Evolutionary conservation across 2,797 vertebrate genomes (phyloP).

Genomic region (Pseudopleuronectes americanus): DNA sequence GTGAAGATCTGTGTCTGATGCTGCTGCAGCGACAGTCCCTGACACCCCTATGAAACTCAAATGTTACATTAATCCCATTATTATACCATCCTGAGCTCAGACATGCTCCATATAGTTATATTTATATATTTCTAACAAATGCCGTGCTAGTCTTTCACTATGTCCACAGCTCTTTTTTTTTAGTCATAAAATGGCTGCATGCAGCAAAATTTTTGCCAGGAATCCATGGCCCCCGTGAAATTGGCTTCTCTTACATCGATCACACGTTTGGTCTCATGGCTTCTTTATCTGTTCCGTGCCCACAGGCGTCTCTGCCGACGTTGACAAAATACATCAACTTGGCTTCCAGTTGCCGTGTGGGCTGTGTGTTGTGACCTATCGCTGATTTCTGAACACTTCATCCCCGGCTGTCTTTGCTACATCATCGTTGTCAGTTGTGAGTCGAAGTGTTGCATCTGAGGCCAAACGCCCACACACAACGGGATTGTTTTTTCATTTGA

Average conservation of each 20-base stretch:
- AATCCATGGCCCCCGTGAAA: constrained; percentile 39
- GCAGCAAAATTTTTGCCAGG: constrained; percentile 25
- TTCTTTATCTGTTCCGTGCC: constrained; percentile 52
- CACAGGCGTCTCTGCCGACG: constrained; percentile 26
- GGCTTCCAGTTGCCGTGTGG: constrained; percentile 24
- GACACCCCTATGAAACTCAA: not conserved
- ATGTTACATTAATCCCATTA: constrained; percentile 1
- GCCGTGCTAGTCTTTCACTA: not conserved
- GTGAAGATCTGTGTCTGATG: constrained; percentile 1
- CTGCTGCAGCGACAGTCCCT: not conserved
- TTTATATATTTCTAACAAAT: not conserved
- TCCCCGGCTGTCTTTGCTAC: constrained; percentile 23
- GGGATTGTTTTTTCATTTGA: too few species aligned
- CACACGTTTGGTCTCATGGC: constrained; percentile 50
- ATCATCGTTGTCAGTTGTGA: constrained; percentile 29
- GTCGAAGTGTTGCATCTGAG: constrained; percentile 16
- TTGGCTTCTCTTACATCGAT: constrained; percentile 50
- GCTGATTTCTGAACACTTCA: constrained; percentile 34
- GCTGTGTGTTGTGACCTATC: constrained; percentile 40
- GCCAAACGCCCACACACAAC: too few species aligned
- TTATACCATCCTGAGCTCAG: not conserved
- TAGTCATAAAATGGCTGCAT: constrained; percentile 41
- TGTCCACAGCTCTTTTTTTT: constrained; percentile 1
- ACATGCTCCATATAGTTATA: not conserved
- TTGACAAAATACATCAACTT: constrained; percentile 43